Base-by-base conservation (phyloP, 2,888 invertebrate species). In the Drosophila monieri region DNA sequence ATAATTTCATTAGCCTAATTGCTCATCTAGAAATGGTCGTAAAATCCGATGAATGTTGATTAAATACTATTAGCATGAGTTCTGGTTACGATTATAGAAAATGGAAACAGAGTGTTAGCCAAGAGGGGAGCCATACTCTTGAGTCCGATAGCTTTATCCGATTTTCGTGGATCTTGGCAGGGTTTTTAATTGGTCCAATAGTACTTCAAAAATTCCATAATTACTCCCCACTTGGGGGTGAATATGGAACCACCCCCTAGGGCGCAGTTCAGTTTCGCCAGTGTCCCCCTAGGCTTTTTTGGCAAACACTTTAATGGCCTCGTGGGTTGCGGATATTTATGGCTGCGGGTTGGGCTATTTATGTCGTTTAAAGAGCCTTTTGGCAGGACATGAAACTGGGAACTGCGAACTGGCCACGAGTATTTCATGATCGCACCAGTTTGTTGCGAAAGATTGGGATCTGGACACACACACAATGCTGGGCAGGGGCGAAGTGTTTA, bases 221-320 rank as follows among this genome's bases (percentile, higher is more conserved):
- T 41, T 15, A 15, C 39, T 18, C 15, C 3, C 15, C 39, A 18
- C 35, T 35, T 35, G 14, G 35, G 32, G 35, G n/a, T n/a, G n/a
- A 35, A 6, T 35, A 35, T n/a, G 35, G 2, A 35, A 35, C 6
- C 35, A n/a, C 35, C 35, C 35, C 35, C 35, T n/a, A 35, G 35
- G 14, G 35, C 27, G 27, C 9, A 35, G 35, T 35, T 32, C 32
- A 14, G 14, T 14, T 14, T 6, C 32, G 1, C 12, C 10, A 1
- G 9, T 2, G 8, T 4, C 27, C 25, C 23, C 46, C 35, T 18
- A 10, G 21, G 18, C 46, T 32, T 15, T 72, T 72, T 84, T 80
- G 81, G 78, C 61, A 60, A 78, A 68, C 76, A 68, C 51, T 78
- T 87, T 84, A 87, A 80, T 87, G 66, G 78, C 67, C 85, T 64